Base-by-base conservation (phyloP, 2,113 vertebrate genomes). In the Platysteira castanea region DNA sequence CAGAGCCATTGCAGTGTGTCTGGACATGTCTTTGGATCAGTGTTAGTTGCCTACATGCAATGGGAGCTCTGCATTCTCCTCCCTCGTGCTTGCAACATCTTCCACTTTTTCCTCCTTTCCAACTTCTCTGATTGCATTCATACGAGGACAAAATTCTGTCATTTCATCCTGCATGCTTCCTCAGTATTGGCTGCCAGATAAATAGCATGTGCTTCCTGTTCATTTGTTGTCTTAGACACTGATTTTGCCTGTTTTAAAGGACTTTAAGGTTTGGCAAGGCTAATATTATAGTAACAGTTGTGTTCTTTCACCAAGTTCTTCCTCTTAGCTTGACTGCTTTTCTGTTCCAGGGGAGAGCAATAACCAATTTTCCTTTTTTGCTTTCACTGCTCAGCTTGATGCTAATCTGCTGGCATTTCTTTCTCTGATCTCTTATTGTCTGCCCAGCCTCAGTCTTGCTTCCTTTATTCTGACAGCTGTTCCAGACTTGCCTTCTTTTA, bases 351-450 rank as follows among this genome's bases (percentile, higher is more conserved):
- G 65, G 19, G 35, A 90, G 39, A 83, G 79, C 76, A 86, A 65
- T 77, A 80, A 78, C 6, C 3, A 67, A 9, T 90, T 88, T 90
- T 86, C 64, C 44, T 47, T 53, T 83, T 83, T n/a, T 59, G 67
- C 84, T 86, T 95, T 93, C 90, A 61, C 49, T 83, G 76, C 85
- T 83, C 60, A 95, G 85, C 71, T 92, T 90, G 68, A 80, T 81
- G 71, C 76, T 93, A 47, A 93, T 93, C 71, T 90, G 39, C 33
- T 5, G 4, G 56, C 59, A 41, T 93, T 90, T 94, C 33, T 89
- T 92, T 47, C 77, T 95, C 46, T 92, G 71, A 37, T 77, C 47
- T 70, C n/a, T 69, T 80, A 76, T 23, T 89, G 46, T 89, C 54
- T 89, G 65, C n/a, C 56, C n/a, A 77, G 37, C 39, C 37, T 90